phyloP scores from a whole-genome alignment of 1,140 invertebrate species.

The Eurosta solidaginis region DNA sequence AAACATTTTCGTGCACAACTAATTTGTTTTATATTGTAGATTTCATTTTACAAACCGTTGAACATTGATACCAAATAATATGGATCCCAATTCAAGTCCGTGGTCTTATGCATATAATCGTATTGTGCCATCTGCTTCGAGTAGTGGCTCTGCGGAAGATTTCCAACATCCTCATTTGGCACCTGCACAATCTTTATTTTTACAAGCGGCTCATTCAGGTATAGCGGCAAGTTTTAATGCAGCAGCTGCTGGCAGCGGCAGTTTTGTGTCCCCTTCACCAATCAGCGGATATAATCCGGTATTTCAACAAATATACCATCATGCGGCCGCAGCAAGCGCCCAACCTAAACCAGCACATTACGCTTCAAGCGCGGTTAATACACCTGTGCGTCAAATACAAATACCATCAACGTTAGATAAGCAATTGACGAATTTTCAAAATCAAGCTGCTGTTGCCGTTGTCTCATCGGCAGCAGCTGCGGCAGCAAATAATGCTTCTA shows the following conservation, averaged over 20 bases:
- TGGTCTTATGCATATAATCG: conserved; percentile 58
- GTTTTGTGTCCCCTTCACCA: conserved; percentile 55
- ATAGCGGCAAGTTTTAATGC: conserved; percentile 54
- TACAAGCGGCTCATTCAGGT: conserved; percentile 42
- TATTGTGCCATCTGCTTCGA: conserved; percentile 52
- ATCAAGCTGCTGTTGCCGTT: conserved; percentile 52
- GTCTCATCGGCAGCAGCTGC: conserved; percentile 48
- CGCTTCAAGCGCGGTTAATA: conserved; percentile 53
- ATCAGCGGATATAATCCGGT: conserved; percentile 56
- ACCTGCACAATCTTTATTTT: conserved; percentile 38
- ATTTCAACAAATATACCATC: conserved; percentile 58
- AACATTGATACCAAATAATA: conserved; percentile 27
- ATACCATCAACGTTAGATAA: conserved; percentile 54
- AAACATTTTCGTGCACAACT: background rate
- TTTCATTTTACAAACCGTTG: background rate
- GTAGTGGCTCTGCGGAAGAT: conserved; percentile 50
- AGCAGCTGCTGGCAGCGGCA: conserved; percentile 53
- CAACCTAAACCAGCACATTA: conserved; percentile 57
- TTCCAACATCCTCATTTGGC: conserved; percentile 57
- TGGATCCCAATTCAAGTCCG: conserved; percentile 57
- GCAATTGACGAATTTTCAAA: conserved; percentile 54
- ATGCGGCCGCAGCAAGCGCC: conserved; percentile 53
- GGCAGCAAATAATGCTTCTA: conserved; percentile 53
- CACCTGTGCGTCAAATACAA: conserved; percentile 54
- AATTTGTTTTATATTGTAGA: background rate